Base-by-base conservation (phyloP, 1,140 invertebrate genomes). In the Atta colombica region DNA sequence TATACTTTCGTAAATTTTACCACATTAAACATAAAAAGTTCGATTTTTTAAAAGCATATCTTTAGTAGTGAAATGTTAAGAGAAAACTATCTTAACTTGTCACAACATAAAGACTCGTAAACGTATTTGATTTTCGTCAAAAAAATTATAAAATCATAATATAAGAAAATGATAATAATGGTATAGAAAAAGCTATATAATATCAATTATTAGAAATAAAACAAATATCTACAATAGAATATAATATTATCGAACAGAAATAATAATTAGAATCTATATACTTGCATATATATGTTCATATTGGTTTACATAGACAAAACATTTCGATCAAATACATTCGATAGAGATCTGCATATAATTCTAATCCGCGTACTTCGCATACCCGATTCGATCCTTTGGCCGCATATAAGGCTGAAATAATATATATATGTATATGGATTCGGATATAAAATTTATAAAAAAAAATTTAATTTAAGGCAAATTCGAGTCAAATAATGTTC, bases 161-260 rank as follows among this genome's bases (percentile, higher is more conserved):
- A 35, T 31, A 65, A 8, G 21, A 63, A 63, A 45, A 45, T 45
- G 39, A 63, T 35, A 14, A 75, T 75, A 60, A 60, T 21, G 12
- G 51, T 39, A 21, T 39, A 60, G 2, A 14, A 58, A 21, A 35
- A 35, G n/a, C 31, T 75, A 60, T 10, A 12, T 10, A 12, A 16
- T 63, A 31, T 16, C 10, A 63, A 49, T 35, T 61, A 53, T 25
- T 66, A 51, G 5, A 75, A 75, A 45, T 45, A 45, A 45, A 77
- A 77, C 18, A 61, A 14, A 77, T 61, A 77, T 63, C 16, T 68
- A 66, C 25, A 51, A 61, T 39, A 74, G 45, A 65, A 65, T 61
- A 63, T 28, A 61, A 61, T 61, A 61, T 16, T 25, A 77, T 49
- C 31, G 5, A 63, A 61, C 25, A 25, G 58, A 45, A 28, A 45